Evolutionary conservation across 2,113 vertebrate species (phyloP).

Genomic region (Alligator sinensis): DNA sequence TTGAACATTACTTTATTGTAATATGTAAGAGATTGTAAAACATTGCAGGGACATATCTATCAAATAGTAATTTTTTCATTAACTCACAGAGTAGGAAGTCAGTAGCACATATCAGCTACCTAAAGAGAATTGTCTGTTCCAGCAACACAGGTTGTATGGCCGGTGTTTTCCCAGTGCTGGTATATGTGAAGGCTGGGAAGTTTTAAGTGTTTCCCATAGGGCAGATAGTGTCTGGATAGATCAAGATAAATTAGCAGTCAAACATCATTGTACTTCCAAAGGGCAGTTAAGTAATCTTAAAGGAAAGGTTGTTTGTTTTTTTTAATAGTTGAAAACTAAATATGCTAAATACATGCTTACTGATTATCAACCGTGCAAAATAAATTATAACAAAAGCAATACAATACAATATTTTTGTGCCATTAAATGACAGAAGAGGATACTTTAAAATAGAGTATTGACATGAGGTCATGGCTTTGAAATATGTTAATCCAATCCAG

Average conservation of each 20-base stretch:
- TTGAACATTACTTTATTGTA: neutral
- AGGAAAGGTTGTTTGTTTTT: neutral
- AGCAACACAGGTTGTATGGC: conserved; percentile 38
- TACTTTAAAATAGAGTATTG: neutral
- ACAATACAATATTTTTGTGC: neutral
- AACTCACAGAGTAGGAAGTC: neutral
- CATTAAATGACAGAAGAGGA: neutral
- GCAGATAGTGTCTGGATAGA: conserved; percentile 63
- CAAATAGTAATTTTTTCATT: conserved; percentile 9
- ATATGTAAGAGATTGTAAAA: neutral
- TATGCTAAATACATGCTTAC: neutral
- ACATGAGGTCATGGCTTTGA: neutral
- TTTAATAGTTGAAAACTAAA: neutral
- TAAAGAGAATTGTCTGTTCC: conserved; percentile 34
- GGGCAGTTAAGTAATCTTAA: neutral
- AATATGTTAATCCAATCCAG: neutral
- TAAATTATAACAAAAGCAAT: neutral
- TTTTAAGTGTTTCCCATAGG: conserved; percentile 70
- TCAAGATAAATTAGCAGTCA: conserved; percentile 55
- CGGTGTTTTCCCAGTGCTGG: conserved; percentile 55
- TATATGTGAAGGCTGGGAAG: conserved; percentile 65
- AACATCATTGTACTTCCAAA: conserved; percentile 39
- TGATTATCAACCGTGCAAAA: neutral
- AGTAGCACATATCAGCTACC: conserved; percentile 45
- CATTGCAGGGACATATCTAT: conserved; percentile 25